Conservation (phyloP, 2,888 invertebrate genomes). For the Hirudinaria manillensis region DNA sequence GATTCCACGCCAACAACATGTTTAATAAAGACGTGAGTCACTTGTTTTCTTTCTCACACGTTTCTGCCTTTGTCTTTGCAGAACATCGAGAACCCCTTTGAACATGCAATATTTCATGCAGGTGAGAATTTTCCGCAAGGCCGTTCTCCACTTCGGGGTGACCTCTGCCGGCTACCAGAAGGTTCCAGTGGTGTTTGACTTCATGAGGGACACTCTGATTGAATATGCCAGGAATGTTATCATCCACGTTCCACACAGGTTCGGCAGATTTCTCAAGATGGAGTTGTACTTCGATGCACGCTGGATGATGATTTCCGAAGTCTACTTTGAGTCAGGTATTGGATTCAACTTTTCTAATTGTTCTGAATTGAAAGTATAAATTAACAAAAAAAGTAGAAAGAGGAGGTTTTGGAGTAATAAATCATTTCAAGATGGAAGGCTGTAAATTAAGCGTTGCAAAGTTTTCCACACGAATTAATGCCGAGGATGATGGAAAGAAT, state of each 20-base stretch:
- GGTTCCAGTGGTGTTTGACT: conserved; percentile 61
- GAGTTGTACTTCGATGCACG: conserved; percentile 72
- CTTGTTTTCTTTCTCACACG: neutral
- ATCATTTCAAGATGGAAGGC: too few species aligned
- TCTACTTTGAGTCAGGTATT: conserved; percentile 75
- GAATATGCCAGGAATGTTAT: conserved; percentile 76
- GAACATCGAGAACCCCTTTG: neutral
- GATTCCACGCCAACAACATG: conserved; percentile 77
- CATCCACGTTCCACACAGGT: conserved; percentile 71
- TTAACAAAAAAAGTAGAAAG: too few species aligned
- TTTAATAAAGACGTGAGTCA: conserved; percentile 69
- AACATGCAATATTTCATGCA: conserved; percentile 53
- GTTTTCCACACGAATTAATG: too few species aligned
- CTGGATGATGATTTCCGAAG: conserved; percentile 85
- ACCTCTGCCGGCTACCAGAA: conserved; percentile 29
- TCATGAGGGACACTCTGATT: conserved; percentile 71
- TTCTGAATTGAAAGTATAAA: too few species aligned
- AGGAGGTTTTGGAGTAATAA: too few species aligned
- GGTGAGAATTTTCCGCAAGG: conserved; percentile 75
- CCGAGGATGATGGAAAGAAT: too few species aligned
- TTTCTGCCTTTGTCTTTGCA: neutral
- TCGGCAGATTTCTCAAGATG: conserved; percentile 68
- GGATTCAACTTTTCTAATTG: too few species aligned
- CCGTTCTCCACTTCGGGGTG: conserved; percentile 65
- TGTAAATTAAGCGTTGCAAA: too few species aligned